Evolutionary conservation across 37 sponge, comb jelly and placozoan species (phyloP).

Genomic region (Amphimedon queenslandica): DNA sequence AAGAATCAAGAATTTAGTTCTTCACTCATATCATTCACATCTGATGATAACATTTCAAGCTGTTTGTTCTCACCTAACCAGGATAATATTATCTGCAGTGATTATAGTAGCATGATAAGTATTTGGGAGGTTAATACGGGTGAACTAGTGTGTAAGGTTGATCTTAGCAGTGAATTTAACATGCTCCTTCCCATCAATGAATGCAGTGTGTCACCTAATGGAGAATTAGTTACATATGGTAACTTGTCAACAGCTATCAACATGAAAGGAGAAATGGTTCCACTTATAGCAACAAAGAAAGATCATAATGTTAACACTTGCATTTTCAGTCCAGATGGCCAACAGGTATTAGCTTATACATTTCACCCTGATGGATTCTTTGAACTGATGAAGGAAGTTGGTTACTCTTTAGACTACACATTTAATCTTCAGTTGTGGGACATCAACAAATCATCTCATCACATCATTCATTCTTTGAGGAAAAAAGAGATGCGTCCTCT

Average conservation of each 20-base stretch:
- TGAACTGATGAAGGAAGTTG: not conserved
- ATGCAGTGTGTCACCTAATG: constrained; percentile 18
- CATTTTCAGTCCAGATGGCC: constrained; percentile 26
- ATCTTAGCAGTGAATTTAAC: too few relatives aligned
- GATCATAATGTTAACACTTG: not conserved
- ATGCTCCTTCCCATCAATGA: not conserved
- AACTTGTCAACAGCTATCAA: constrained; percentile 1
- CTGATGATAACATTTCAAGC: constrained; percentile 1
- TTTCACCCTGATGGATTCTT: constrained; percentile 6
- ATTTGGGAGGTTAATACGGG: constrained; percentile 11
- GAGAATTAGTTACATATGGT: constrained; percentile 20
- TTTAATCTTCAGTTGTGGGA: constrained; percentile 17
- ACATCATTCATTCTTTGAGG: not conserved
- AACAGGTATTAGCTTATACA: constrained; percentile 13
- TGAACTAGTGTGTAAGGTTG: not conserved
- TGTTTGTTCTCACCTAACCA: not conserved
- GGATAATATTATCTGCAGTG: constrained; percentile 20
- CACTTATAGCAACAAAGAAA: constrained; percentile 13
- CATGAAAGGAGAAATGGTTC: constrained; percentile 3
- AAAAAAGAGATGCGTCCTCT: not conserved
- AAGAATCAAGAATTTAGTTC: not conserved
- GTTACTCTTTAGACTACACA: not conserved
- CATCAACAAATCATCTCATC: not conserved
- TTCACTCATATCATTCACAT: not conserved
- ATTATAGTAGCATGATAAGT: not conserved